Base-by-base conservation (phyloP, 2,888 invertebrate species). In the Drosophila aldrichi region DNA sequence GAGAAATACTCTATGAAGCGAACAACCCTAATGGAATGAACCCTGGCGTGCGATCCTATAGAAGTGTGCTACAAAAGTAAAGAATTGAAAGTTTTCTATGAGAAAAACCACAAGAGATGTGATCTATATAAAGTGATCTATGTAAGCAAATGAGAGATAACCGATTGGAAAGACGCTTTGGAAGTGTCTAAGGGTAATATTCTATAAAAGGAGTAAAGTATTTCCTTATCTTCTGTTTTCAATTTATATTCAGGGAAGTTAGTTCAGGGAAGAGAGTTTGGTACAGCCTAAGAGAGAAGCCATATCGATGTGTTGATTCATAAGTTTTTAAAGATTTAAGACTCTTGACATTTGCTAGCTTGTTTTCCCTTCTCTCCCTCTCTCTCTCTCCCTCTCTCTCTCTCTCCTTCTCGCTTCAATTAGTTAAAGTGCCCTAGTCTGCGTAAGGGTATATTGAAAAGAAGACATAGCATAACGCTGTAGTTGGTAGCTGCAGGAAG, bases 391-490 rank as follows among this genome's bases (percentile, higher is more conserved):
- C 16, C 29, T 9, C 46, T 16, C 46, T 25, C 25, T 10, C 29
- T n/a, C 25, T 48, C 18, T 12, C 9, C 6, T 7, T 32, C 32
- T 8, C 32, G 18, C 8, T 49, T 32, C 49, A 49, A 49, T 49
- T 49, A 67, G 57, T 32, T 41, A 25, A 67, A 55, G 40, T 52
- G 32, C 38, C 22, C 62, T n/a, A 1, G 32, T n/a, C 18, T 49
- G 6, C 7, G 16, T 18, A 2, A 81, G 79, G 46, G 68, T 70
- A 61, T 54, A 51, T 55, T 65, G 71, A 46, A 55, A 77, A 74
- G 76, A 76, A 70, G 70, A 74, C 74, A 65, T 77, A 44, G 77
- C 74, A 74, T 77, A 74, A 74, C 59, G 59, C 70, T 77, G 62
- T 66, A 60, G 69, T 52, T 54, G 36, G 58, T 58, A 58, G 69